Base-by-base conservation (phyloP, 2,113 vertebrate genomes). In the Acanthisitta chloris region DNA sequence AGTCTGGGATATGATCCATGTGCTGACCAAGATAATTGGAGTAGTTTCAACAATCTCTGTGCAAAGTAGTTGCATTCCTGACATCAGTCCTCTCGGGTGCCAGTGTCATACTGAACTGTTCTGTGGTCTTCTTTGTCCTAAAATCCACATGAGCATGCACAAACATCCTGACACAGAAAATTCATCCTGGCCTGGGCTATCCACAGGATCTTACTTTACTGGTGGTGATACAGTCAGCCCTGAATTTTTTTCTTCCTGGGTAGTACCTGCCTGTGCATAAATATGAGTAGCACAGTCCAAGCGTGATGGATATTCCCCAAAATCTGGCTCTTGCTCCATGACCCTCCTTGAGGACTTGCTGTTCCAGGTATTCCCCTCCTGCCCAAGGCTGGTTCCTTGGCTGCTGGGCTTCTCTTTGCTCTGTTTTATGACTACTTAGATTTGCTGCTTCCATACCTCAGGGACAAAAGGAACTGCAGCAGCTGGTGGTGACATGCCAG, bases 161-260 rank as follows among this genome's bases (percentile, higher is more conserved):
- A 4, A 26, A 19, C 36, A 29, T 74, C 36, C 40, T 59, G 65
- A 14, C 16, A 3, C 3, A 18, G 36, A n/a, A 64, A 55, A 55
- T 52, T 38, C 1, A 0, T 29, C 34, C 29, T 40, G 67, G 42
- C 14, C 38, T n/a, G 24, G 29, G 55, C 49, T 42, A 0, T 38
- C 5, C 26, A 29, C 17, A 11, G 43, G 58, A 36, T 69, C 64
- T 80, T 1, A 0, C 26, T 58, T 38, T 20, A 28, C 52, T 21
- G 36, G 10, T 66, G 61, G 28, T 48, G 31, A n/a, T 66, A 74
- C 18, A 18, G 18, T 67, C 24, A 25, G 42, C 62, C 59, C 70
- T 73, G 21, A 38, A 4, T 42, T 40, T 43, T 55, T 34, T 74
- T 43, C 36, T 51, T 57, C 29, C 74, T 64, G 36, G 29, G 33